Evolutionary conservation across 2,888 invertebrate species (phyloP).

Genomic region (Drosophila flavopinicola): DNA sequence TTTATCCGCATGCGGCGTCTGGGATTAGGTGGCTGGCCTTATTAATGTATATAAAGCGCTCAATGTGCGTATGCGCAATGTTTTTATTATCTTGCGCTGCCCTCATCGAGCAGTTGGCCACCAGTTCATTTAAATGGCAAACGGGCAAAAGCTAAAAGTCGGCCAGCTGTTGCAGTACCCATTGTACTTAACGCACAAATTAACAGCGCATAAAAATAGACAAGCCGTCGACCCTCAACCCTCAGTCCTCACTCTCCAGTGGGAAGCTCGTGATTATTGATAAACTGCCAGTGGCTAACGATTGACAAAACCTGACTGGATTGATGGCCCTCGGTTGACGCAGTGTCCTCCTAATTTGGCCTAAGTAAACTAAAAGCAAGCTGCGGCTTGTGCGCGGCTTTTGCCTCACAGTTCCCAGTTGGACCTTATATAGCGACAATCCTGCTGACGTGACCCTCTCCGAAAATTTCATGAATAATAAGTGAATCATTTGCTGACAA

Average conservation of each 20-base stretch:
- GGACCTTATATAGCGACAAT: background rate
- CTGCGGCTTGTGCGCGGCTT: slow-evolving; percentile 4
- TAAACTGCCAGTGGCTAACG: slow-evolving; percentile 52
- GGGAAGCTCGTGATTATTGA: slow-evolving; percentile 33
- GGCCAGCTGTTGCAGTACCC: slow-evolving; percentile 60
- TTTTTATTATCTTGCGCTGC: slow-evolving; percentile 33
- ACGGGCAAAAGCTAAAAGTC: slow-evolving; percentile 19
- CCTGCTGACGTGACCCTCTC: slow-evolving; percentile 45
- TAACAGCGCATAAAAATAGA: slow-evolving; percentile 70
- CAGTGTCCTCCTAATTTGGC: slow-evolving; percentile 40
- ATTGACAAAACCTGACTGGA: slow-evolving; percentile 60
- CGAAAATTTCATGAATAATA: slow-evolving; percentile 40
- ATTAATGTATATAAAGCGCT: slow-evolving; percentile 34
- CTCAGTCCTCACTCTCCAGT: too few species aligned
- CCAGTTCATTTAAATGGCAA: slow-evolving; percentile 35
- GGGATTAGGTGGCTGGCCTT: slow-evolving; percentile 49
- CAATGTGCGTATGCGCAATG: slow-evolving; percentile 56
- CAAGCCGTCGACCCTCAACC: background rate
- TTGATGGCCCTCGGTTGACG: slow-evolving; percentile 43
- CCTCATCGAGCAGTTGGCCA: slow-evolving; percentile 5
- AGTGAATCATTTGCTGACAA: slow-evolving; percentile 27
- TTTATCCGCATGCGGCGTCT: slow-evolving; percentile 60
- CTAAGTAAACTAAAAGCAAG: slow-evolving; percentile 51
- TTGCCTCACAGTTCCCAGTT: slow-evolving; percentile 3
- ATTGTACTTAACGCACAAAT: slow-evolving; percentile 66